Conservation (phyloP, 2,888 invertebrate genomes). For the Drosophila yooni region DNA sequence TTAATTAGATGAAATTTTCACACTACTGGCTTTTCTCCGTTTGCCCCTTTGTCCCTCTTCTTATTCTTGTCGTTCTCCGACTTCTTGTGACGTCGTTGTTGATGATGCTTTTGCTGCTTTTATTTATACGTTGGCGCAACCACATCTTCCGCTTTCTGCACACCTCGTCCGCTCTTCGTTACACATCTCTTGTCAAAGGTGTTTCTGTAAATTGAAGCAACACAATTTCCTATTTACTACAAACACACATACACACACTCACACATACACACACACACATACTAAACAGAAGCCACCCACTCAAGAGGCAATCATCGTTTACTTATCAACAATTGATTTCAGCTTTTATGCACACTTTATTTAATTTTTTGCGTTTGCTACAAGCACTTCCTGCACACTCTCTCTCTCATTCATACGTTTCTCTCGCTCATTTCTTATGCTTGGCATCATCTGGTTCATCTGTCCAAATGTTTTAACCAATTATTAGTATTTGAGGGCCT, state of each 20-base stretch:
- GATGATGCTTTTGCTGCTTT: slow-evolving; percentile 21
- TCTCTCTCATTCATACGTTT: not conserved
- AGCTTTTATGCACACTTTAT: slow-evolving; percentile 40
- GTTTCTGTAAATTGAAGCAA: slow-evolving; percentile 28
- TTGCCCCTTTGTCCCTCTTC: slow-evolving; percentile 1
- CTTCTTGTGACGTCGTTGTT: slow-evolving; percentile 24
- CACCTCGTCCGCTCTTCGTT: not conserved
- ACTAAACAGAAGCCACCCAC: slow-evolving; percentile 5
- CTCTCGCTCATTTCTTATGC: not conserved
- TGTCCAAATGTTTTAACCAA: slow-evolving; percentile 35
- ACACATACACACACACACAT: not conserved
- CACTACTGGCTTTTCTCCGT: slow-evolving; percentile 61
- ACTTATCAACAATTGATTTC: slow-evolving; percentile 62
- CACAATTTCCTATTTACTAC: slow-evolving; percentile 19
- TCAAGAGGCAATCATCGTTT: slow-evolving; percentile 27
- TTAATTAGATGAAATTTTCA: slow-evolving; percentile 73
- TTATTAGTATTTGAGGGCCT: slow-evolving; percentile 35
- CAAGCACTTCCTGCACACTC: not conserved
- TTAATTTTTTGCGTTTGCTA: slow-evolving; percentile 27
- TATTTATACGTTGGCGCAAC: slow-evolving; percentile 19
- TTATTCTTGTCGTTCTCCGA: slow-evolving; percentile 1
- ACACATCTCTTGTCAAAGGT: slow-evolving; percentile 25
- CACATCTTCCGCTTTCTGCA: not conserved
- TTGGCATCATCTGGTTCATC: slow-evolving; percentile 12
- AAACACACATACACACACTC: not conserved